phyloP scores from a whole-genome alignment of 2,113 vertebrate genomes.

The Oenanthe oenanthe region DNA sequence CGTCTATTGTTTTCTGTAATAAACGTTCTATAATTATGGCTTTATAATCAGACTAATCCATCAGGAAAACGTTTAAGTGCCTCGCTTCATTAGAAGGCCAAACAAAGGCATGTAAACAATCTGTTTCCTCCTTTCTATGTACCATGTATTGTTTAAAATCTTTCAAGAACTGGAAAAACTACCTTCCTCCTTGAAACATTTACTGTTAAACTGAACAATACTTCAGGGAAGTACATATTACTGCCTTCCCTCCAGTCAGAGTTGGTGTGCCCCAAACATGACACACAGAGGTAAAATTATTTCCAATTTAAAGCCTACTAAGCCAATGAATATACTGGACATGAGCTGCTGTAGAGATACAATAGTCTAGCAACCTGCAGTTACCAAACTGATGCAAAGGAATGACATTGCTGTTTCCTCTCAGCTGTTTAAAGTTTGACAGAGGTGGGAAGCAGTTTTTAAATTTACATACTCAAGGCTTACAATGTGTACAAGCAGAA shows the following conservation, averaged over 20 bases:
- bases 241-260: background rate
- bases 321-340: background rate
- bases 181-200: background rate
- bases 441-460: background rate
- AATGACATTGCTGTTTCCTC: background rate
- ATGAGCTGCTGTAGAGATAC: background rate
- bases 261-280: background rate
- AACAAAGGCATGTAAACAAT: background rate
- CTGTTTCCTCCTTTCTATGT: background rate
- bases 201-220: background rate
- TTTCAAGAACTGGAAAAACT: background rate
- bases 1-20: background rate
- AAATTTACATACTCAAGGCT: background rate
- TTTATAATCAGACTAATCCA: background rate
- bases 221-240: background rate
- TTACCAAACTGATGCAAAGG: background rate
- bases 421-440: background rate
- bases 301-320: background rate
- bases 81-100: background rate
- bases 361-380: background rate
- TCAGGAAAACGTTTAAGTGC: background rate
- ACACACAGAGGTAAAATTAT: background rate
- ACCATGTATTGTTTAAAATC: background rate
- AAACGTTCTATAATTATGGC: background rate
- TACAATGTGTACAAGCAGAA: background rate